Percentiles rank a stretch among this genome's conserved stretches.
These are phyloP conservation scores for Carettochelys insculpta DNA, from an alignment of 2,113 vertebrate species.

Conservation along the genomic window DNA sequence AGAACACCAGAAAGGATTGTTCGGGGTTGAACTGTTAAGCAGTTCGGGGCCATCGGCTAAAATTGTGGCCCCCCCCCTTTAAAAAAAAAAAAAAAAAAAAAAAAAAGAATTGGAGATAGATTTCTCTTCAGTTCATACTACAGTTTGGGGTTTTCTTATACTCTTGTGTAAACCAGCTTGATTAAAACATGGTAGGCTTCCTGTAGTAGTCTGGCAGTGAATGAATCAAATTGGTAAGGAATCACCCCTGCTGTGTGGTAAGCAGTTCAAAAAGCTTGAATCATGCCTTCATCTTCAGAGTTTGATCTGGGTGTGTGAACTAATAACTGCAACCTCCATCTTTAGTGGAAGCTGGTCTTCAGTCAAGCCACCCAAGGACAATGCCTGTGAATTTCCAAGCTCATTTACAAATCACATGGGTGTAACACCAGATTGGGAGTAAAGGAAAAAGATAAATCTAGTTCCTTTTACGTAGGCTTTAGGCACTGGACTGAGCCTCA, in stretches of 20 bases:
- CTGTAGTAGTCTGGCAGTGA: neutral
- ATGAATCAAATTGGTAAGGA: neutral
- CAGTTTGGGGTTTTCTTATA: no score
- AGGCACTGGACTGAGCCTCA: neutral
- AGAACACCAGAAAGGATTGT: neutral
- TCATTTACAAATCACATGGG: neutral
- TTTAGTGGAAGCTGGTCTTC: neutral
- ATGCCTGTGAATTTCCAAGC: neutral
- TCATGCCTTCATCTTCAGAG: neutral
- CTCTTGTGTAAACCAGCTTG: neutral
- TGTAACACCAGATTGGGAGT: neutral
- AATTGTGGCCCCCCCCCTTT: neutral
- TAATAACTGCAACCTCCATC: neutral
- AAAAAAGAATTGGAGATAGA: neutral
- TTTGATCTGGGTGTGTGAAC: neutral
- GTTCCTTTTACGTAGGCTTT: neutral
- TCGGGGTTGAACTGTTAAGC: neutral
- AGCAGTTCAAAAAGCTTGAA: neutral
- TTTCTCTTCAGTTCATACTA: neutral
- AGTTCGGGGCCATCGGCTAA: neutral
- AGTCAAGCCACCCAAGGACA: neutral
- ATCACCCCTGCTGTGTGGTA: neutral
- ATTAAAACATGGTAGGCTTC: slow-evolving; percentile 2
- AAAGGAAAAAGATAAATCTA: slow-evolving; percentile 10
- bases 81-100: neutral